Conservation (phyloP, 2,888 invertebrate genomes). For the Ganaspis brasiliensis region DNA sequence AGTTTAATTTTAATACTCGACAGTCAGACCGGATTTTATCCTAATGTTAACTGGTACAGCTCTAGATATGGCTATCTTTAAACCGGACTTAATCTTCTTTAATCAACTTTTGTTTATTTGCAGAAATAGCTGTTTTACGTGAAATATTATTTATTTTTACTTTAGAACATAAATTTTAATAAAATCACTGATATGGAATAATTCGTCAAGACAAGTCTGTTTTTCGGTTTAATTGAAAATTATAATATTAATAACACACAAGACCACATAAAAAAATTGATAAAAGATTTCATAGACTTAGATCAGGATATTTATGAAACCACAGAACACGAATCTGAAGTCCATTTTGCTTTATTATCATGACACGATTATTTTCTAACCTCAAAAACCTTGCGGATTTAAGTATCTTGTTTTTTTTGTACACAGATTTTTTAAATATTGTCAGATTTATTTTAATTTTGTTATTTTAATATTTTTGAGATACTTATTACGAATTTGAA, state of each 20-base stretch:
- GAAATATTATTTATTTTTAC: neutral
- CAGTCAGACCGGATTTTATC: conserved; percentile 4
- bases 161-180: neutral
- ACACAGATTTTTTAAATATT: no score
- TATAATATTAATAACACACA: neutral
- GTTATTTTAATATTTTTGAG: no score
- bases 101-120: neutral
- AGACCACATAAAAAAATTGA: neutral
- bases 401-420: no score
- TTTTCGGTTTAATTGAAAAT: neutral
- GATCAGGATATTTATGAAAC: no score
- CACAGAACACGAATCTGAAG: no score
- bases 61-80: neutral
- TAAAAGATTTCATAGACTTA: no score
- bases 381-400: no score
- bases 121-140: neutral
- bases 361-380: no score
- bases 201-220: neutral
- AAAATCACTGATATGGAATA: neutral
- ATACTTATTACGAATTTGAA: no score
- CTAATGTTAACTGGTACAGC: conserved; percentile 19
- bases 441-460: no score
- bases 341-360: no score
- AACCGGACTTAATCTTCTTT: conserved; percentile 15
- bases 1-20: conserved; percentile 31